Evolutionary conservation across 2,888 invertebrate species (phyloP).

Genomic region (Oasisia sp.): DNA sequence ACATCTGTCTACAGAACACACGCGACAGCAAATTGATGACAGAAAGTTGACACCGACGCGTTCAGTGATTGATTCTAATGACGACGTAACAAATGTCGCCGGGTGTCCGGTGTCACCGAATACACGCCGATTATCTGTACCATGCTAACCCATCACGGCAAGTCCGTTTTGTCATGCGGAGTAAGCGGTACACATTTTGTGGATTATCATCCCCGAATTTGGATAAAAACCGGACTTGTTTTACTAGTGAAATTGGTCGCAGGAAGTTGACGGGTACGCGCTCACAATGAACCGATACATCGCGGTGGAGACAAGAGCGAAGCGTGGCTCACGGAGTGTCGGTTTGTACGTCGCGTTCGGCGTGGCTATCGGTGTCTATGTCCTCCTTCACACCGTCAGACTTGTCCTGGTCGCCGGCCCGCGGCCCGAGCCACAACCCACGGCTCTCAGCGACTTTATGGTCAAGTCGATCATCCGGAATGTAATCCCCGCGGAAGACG

Average conservation of each 20-base stretch:
- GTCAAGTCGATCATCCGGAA: slow-evolving; percentile 1
- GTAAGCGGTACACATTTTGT: background rate
- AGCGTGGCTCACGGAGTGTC: background rate
- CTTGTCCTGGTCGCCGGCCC: background rate
- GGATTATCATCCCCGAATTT: background rate
- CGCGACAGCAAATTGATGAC: background rate
- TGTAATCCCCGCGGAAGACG: background rate
- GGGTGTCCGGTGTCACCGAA: background rate
- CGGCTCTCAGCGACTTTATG: background rate
- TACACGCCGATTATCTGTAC: background rate
- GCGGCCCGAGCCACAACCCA: background rate
- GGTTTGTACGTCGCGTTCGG: background rate
- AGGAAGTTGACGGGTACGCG: background rate
- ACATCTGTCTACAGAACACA: background rate
- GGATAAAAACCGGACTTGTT: background rate
- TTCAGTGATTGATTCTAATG: background rate
- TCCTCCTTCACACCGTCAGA: background rate
- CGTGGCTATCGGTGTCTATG: background rate
- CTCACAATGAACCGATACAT: background rate
- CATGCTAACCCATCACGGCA: background rate
- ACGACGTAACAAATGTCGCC: background rate
- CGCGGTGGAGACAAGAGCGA: background rate
- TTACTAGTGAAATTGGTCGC: background rate
- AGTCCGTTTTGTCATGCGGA: background rate
- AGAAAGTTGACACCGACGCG: background rate